Percentiles rank a stretch among this genome's conserved stretches.
These are phyloP conservation scores for Doryteuthis pealeii DNA, from an alignment of 1,140 invertebrate species.

Conservation along the genomic window DNA sequence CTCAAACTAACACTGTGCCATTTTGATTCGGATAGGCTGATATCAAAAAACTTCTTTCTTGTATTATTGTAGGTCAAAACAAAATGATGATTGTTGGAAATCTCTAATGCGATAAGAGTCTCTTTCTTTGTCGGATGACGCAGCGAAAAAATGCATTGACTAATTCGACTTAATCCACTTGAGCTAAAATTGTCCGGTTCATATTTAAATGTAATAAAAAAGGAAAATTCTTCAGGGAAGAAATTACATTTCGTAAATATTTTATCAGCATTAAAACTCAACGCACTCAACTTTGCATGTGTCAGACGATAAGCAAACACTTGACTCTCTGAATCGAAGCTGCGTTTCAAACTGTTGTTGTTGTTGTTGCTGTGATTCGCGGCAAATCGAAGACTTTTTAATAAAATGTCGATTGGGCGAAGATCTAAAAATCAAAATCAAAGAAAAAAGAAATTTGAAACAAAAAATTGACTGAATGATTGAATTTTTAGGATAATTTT, in stretches of 20 bases:
- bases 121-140: conserved; percentile 20
- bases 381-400: not conserved
- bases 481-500: too few species aligned
- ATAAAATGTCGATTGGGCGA: not conserved
- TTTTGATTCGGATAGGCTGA: conserved; percentile 32
- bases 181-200: conserved; percentile 10
- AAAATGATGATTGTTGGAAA: conserved; percentile 35
- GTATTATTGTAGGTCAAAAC: conserved; percentile 46
- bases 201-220: conserved; percentile 49
- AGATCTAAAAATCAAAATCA: not conserved
- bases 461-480: too few species aligned
- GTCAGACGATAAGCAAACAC: not conserved
- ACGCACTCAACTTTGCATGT: not conserved
- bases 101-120: conserved; percentile 34
- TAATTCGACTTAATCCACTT: not conserved
- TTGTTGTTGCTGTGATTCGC: not conserved
- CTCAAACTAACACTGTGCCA: conserved; percentile 54
- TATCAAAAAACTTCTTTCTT: conserved; percentile 38
- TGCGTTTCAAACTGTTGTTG: not conserved
- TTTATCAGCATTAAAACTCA: conserved; percentile 16
- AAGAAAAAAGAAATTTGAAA: not conserved
- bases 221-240: conserved; percentile 54
- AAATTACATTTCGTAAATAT: conserved; percentile 41
- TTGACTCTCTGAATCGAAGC: not conserved
- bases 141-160: conserved; percentile 41